Evolutionary conservation across 2,113 vertebrate genomes (phyloP).

Genomic region (Amphiprion ocellaris): DNA sequence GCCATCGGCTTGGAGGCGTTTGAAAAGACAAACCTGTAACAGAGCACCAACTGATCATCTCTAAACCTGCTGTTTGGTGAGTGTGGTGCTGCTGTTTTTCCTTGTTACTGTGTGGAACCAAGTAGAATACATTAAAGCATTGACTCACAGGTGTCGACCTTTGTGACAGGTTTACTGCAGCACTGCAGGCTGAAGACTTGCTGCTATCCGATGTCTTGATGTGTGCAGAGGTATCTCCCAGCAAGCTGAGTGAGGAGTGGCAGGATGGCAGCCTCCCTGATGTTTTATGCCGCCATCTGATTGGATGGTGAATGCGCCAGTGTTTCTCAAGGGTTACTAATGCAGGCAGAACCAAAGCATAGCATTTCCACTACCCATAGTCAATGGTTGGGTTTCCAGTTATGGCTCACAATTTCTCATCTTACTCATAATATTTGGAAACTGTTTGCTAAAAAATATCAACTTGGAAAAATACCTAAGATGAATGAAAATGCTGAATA

Average conservation of each 20-base stretch:
- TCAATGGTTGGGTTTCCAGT: not conserved
- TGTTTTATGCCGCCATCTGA: not conserved
- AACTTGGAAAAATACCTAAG: not conserved
- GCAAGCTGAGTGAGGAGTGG: not conserved
- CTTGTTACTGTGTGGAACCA: too few species aligned
- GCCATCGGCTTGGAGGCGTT: too few species aligned
- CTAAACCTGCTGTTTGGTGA: too few species aligned
- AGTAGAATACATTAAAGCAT: too few species aligned
- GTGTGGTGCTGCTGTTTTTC: too few species aligned
- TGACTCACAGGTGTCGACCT: not conserved
- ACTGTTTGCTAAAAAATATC: not conserved
- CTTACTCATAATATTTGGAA: conserved; percentile 16
- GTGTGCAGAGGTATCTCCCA: conserved; percentile 6
- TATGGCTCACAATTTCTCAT: not conserved
- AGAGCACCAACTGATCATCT: too few species aligned
- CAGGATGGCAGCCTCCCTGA: not conserved
- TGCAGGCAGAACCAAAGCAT: not conserved
- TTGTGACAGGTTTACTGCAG: not conserved
- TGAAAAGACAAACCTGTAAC: too few species aligned
- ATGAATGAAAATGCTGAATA: not conserved
- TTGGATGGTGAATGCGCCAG: not conserved
- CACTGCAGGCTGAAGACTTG: not conserved
- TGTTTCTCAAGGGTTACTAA: not conserved
- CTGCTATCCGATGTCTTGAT: conserved; percentile 2
- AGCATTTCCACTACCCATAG: not conserved